Base-by-base conservation (phyloP, 2,888 invertebrate species). In the Synanthedon tipuliformis region DNA sequence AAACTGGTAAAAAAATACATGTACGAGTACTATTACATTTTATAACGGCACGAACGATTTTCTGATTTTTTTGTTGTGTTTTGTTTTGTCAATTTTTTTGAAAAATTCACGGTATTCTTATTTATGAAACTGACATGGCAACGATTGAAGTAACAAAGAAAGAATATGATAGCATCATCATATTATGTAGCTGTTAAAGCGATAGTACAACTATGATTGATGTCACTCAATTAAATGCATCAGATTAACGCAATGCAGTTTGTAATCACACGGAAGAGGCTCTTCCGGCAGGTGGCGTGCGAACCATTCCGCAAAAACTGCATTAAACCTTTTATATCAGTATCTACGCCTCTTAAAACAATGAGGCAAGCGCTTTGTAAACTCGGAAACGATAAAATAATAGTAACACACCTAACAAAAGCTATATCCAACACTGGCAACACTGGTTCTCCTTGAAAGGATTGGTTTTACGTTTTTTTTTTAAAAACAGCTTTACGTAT, bases 241-340 rank as follows among this genome's bases (percentile, higher is more conserved):
- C 27, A 50, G 27, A 50, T 50, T 50, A 50, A 23, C 18, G 50
- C 27, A 50, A 48, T 48, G 5, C 23, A 18, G 50, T 23, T 50
- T 15, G 18, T 11, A 16, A 50, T 27, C 56, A 58, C 52, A 53
- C 63, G 64, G 64, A 64, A 67, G 58, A 55, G 52, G 51, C 18
- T 59, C 65, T 67, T 69, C 68, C 69, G 65, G 66, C 68, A 67
- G 65, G 58, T 67, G 64, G 59, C 55, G 56, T 58, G 59, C 57
- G 53, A 51, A 54, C 50, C 55, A 61, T 34, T 34, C 34, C 34
- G 34, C 34, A 34, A 34, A 61, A 62, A 62, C 50, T 34, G 10
- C 18, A 49, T 11, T 18, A 49, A 16, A 10, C 49, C 49, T 11
- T 49, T 49, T 49, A 49, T 12, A 45, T 45, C 15, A 13, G 45